Percentiles rank a stretch among this genome's conserved stretches.
Conservation (phyloP, 2,113 vertebrate genomes). For the Eretmochelys imbricata region DNA sequence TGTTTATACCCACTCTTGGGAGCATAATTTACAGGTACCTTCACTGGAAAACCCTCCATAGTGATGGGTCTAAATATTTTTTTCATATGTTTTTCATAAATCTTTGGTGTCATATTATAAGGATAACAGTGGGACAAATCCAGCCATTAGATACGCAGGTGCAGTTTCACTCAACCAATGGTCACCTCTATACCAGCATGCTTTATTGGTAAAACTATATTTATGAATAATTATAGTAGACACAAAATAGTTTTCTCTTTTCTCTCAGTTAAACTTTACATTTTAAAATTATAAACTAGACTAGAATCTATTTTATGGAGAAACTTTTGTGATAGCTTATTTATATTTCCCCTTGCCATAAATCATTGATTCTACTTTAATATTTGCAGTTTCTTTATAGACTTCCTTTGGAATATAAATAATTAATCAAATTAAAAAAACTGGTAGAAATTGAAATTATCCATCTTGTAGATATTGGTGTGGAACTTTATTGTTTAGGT, state of each 20-base stretch:
- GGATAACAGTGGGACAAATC: background rate
- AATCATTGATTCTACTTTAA: background rate
- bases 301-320: background rate
- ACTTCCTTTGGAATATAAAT: slow-evolving; percentile 9
- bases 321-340: background rate
- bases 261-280: slow-evolving; percentile 22
- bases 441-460: background rate
- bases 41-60: background rate
- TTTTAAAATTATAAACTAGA: background rate
- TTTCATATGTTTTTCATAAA: background rate
- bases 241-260: background rate
- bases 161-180: background rate
- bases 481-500: background rate
- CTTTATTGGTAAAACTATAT: slow-evolving; percentile 14
- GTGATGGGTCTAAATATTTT: background rate
- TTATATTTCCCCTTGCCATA: background rate
- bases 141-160: background rate
- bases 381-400: background rate
- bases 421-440: too few relatives aligned
- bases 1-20: background rate
- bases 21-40: background rate
- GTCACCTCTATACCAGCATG: background rate
- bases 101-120: background rate
- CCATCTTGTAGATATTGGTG: background rate
- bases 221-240: background rate